Evolutionary conservation across 2,113 vertebrate genomes (phyloP).

Genomic region (Papio anubis): DNA sequence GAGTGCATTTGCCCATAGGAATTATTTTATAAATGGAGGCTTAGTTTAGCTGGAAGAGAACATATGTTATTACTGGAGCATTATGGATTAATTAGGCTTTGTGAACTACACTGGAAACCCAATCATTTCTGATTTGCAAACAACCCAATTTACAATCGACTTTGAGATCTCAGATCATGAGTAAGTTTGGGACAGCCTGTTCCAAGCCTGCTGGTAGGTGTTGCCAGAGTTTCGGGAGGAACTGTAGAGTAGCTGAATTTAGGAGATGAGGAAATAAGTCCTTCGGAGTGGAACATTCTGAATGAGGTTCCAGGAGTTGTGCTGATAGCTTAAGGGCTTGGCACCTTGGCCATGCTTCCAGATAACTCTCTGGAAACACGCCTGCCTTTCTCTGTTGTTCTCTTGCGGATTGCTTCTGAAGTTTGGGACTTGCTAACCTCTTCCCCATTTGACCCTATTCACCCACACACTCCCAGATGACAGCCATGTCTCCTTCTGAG

Average conservation of each 20-base stretch:
- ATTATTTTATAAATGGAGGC: not conserved
- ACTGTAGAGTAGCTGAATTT: not conserved
- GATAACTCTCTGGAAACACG: not conserved
- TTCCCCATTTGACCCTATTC: not conserved
- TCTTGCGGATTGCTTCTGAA: not conserved
- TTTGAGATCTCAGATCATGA: not conserved
- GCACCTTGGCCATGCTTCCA: conserved; percentile 3
- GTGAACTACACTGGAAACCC: not conserved
- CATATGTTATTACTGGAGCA: not conserved
- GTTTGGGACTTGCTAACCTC: not conserved
- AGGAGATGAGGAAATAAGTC: conserved; percentile 63
- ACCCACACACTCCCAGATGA: not conserved
- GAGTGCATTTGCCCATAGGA: not conserved
- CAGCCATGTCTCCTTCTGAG: not conserved
- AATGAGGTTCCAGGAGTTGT: conserved; percentile 5
- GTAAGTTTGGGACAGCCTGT: conserved; percentile 20
- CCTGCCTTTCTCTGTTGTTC: not conserved
- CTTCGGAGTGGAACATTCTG: conserved; percentile 51
- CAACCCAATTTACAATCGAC: not conserved
- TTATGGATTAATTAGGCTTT: not conserved
- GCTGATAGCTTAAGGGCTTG: conserved; percentile 9
- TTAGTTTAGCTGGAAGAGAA: not conserved
- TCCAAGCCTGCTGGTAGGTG: conserved; percentile 15
- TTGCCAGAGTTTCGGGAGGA: conserved; percentile 61
- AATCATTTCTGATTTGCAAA: not conserved